These are phyloP conservation scores for Bactericera cockerelli DNA, from an alignment of 1,140 invertebrate genomes.

Conservation along the genomic window DNA sequence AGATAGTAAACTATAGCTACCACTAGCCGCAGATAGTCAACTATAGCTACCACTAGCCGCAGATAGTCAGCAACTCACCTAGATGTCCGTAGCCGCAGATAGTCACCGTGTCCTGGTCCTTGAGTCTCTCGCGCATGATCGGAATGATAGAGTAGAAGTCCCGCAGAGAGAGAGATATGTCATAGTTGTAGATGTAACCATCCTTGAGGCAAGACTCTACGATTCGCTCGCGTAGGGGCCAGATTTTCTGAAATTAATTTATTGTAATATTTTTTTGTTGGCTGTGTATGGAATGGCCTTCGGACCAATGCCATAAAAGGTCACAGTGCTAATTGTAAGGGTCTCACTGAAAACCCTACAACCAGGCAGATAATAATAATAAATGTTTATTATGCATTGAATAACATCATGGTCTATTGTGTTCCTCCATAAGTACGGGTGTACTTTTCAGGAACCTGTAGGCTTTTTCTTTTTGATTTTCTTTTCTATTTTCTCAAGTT, in stretches of 20 bases:
- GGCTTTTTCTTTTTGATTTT: no score
- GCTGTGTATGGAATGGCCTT: background rate
- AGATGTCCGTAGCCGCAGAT: slow-evolving; percentile 81
- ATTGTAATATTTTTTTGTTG: slow-evolving; percentile 15
- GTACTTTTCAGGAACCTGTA: no score
- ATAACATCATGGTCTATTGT: no score
- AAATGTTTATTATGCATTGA: no score
- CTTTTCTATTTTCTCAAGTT: no score
- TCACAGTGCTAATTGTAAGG: no score
- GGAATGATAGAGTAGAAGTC: slow-evolving; percentile 61
- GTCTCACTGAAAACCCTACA: no score
- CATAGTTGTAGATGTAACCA: slow-evolving; percentile 92
- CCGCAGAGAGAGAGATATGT: slow-evolving; percentile 74
- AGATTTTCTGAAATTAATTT: slow-evolving; percentile 48
- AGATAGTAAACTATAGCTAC: no score
- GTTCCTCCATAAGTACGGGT: no score
- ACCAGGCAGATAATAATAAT: no score
- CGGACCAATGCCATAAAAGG: background rate
- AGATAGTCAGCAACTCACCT: slow-evolving; percentile 48
- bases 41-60: no score
- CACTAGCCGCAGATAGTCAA: no score
- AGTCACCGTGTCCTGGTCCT: slow-evolving; percentile 32
- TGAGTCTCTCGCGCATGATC: slow-evolving; percentile 46
- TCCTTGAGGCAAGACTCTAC: slow-evolving; percentile 60
- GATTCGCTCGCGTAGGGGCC: slow-evolving; percentile 72